Evolutionary conservation across 2,888 invertebrate genomes (phyloP).

Genomic region (Pheosia gnoma): DNA sequence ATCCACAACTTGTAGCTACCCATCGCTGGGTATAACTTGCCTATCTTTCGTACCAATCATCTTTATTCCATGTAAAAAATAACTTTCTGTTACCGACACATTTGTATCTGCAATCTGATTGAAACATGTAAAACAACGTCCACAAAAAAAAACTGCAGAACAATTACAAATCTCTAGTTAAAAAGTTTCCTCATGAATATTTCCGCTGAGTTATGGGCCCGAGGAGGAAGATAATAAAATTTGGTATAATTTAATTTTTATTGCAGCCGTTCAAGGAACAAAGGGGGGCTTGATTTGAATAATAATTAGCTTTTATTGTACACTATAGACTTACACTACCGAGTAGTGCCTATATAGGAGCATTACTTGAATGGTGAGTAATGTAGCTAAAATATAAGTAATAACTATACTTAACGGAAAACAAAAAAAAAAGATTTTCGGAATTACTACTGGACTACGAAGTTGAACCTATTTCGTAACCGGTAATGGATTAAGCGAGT

Average conservation of each 20-base stretch:
- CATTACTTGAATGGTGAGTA: slow-evolving; percentile 5
- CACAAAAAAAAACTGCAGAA: slow-evolving; percentile 45
- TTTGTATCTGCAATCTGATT: slow-evolving; percentile 28
- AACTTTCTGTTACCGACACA: neutral
- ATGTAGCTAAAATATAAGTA: slow-evolving; percentile 8
- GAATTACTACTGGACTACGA: slow-evolving; percentile 15
- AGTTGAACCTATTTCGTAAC: slow-evolving; percentile 42
- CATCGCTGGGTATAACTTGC: too few relatives aligned
- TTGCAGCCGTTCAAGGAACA: slow-evolving; percentile 65
- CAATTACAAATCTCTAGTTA: slow-evolving; percentile 62
- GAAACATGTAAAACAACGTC: slow-evolving; percentile 36
- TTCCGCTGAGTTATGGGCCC: slow-evolving; percentile 67
- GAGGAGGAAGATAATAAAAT: slow-evolving; percentile 73
- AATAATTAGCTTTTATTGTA: slow-evolving; percentile 56
- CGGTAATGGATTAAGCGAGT: slow-evolving; percentile 70
- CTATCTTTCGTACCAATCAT: too few relatives aligned
- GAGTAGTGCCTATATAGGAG: neutral
- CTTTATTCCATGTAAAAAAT: too few relatives aligned
- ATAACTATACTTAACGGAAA: slow-evolving; percentile 3
- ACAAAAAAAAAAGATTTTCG: slow-evolving; percentile 15
- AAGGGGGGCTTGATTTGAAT: slow-evolving; percentile 68
- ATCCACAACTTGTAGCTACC: too few relatives aligned
- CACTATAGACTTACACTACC: slow-evolving; percentile 27
- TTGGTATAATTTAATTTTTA: slow-evolving; percentile 73
- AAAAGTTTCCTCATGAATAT: slow-evolving; percentile 73